A percentile compares a stretch with the other conserved stretches of the same genome.
phyloP scores from a whole-genome alignment of 2,888 invertebrate genomes.

The Cataglyphis rosenhaueri region DNA sequence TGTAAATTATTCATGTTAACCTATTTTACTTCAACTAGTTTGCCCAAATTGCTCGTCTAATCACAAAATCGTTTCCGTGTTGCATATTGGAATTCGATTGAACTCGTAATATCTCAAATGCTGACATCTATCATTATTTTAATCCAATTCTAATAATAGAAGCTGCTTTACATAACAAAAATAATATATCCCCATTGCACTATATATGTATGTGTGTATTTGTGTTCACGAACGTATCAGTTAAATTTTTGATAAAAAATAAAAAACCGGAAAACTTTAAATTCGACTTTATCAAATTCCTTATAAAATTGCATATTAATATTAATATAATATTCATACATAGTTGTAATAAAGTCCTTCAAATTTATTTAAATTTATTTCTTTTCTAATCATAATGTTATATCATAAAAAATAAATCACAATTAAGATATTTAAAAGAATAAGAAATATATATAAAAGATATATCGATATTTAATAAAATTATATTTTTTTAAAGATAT shows the following conservation, averaged over 20 bases:
- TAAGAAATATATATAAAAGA: background rate
- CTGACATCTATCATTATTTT: conserved; percentile 45
- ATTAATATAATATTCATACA: background rate
- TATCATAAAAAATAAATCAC: background rate
- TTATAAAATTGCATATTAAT: conserved; percentile 6
- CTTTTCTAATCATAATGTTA: background rate
- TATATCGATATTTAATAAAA: background rate
- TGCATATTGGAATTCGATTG: conserved; percentile 17
- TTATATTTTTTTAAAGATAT: background rate
- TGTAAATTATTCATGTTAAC: background rate
- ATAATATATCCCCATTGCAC: conserved; percentile 20
- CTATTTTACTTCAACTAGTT: conserved; percentile 4
- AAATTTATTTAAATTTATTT: conserved; percentile 8
- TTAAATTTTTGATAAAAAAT: conserved; percentile 33
- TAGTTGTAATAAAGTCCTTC: background rate
- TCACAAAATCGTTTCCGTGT: conserved; percentile 6
- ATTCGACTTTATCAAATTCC: conserved; percentile 18
- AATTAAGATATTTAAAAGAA: background rate
- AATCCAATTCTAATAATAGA: conserved; percentile 42
- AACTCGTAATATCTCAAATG: conserved; percentile 24
- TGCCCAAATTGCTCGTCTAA: conserved; percentile 22
- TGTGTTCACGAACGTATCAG: too few species aligned
- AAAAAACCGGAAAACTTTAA: conserved; percentile 17
- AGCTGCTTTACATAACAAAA: conserved; percentile 26
- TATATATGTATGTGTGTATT: background rate